phyloP scores from a whole-genome alignment of 2,888 invertebrate genomes.

The Trisateles emortualis region DNA sequence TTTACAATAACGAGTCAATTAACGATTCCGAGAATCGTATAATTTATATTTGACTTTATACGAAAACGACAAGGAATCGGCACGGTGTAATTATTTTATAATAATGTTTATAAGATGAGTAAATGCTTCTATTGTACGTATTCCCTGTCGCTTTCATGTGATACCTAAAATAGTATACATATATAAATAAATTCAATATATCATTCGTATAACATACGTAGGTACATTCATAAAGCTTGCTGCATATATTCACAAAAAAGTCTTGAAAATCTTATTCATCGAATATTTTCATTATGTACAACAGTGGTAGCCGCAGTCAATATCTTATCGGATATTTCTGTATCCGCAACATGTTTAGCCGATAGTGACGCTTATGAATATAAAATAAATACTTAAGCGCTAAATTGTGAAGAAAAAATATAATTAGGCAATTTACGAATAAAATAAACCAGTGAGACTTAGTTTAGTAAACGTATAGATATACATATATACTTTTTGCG shows the following conservation, averaged over 20 bases:
- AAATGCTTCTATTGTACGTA: constrained; percentile 66
- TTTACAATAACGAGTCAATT: constrained; percentile 72
- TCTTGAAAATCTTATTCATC: constrained; percentile 56
- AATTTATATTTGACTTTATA: constrained; percentile 62
- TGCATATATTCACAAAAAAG: constrained; percentile 64
- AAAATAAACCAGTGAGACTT: constrained; percentile 11
- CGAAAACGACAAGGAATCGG: constrained; percentile 71
- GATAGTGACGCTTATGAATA: constrained; percentile 26
- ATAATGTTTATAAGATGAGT: constrained; percentile 56
- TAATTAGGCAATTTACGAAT: constrained; percentile 20
- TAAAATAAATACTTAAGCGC: constrained; percentile 17
- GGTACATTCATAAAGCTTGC: constrained; percentile 76
- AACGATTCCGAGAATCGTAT: constrained; percentile 64
- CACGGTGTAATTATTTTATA: constrained; percentile 52
- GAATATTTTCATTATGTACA: constrained; percentile 46
- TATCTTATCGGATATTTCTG: constrained; percentile 7
- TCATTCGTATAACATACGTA: constrained; percentile 70
- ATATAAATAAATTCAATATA: constrained; percentile 75
- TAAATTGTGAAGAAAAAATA: constrained; percentile 27
- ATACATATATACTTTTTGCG: constrained; percentile 6
- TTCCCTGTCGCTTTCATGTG: constrained; percentile 68
- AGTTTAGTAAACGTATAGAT: constrained; percentile 4
- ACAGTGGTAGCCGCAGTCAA: constrained; percentile 16
- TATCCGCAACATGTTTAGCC: constrained; percentile 14
- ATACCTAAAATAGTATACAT: constrained; percentile 65